These are phyloP conservation scores for Loris lydekkerianus DNA, from an alignment of 2,797 vertebrate genomes.

Conservation along the genomic window DNA sequence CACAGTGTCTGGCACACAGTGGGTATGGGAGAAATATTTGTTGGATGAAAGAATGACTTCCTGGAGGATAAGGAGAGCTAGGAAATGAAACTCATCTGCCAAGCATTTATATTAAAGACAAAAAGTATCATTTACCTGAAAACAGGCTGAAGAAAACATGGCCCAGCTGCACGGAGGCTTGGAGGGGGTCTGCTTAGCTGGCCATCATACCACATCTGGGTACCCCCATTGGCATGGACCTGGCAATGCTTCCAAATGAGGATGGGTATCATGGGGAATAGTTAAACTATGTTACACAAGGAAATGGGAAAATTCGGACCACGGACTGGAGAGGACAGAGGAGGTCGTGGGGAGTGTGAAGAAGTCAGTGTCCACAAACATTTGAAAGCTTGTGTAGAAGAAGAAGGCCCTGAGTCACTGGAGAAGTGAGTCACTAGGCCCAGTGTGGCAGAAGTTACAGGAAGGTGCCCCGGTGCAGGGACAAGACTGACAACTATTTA, in stretches of 20 bases:
- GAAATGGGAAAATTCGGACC: background rate
- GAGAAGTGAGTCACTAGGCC: background rate
- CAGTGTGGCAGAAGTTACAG: background rate
- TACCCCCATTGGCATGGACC: background rate
- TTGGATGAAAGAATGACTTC: background rate
- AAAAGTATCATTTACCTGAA: background rate
- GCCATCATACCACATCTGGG: background rate
- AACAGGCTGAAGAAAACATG: background rate
- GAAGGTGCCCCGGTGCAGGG: background rate
- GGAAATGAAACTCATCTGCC: background rate
- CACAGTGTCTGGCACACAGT: background rate
- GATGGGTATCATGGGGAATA: background rate
- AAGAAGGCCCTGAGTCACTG: background rate
- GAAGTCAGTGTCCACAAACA: background rate
- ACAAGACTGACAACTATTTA: background rate
- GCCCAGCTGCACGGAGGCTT: too few relatives aligned
- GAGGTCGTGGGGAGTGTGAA: background rate
- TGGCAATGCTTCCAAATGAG: background rate
- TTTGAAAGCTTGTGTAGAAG: background rate
- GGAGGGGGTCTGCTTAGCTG: too few relatives aligned
- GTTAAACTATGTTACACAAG: background rate
- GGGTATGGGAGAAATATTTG: background rate
- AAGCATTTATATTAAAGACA: background rate
- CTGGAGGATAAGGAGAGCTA: background rate
- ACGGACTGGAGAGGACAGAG: background rate